These are phyloP conservation scores for Eospalax fontanierii DNA, from an alignment of 2,797 vertebrate genomes.

Conservation along the genomic window DNA sequence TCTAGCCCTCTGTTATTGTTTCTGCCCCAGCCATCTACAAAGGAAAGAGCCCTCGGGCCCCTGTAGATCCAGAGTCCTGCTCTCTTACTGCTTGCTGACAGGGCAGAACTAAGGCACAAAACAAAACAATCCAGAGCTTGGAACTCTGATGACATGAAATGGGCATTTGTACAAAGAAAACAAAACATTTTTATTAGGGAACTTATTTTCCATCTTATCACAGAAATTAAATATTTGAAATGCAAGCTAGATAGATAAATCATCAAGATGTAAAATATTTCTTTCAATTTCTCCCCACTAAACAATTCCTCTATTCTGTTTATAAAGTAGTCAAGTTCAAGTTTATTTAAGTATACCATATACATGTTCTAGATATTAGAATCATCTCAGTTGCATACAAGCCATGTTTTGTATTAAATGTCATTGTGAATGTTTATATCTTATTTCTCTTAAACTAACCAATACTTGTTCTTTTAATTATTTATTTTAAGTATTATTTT, in stretches of 20 bases:
- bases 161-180: constrained; percentile 41
- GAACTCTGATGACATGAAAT: constrained; percentile 36
- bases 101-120: constrained; percentile 58
- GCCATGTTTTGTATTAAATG: neutral
- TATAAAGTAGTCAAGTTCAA: constrained; percentile 32
- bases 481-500: neutral
- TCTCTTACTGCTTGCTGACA: constrained; percentile 50
- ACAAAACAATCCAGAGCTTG: neutral
- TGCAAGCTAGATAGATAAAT: constrained; percentile 62
- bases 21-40: constrained; percentile 46
- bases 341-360: neutral
- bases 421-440: neutral
- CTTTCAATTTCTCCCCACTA: constrained; percentile 30
- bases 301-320: neutral
- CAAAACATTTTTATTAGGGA: neutral
- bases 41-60: constrained; percentile 47
- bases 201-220: constrained; percentile 48
- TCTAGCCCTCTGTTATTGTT: neutral
- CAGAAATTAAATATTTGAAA: constrained; percentile 68
- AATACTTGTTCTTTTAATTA: neutral
- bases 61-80: constrained; percentile 30
- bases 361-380: neutral
- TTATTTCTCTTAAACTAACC: neutral
- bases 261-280: constrained; percentile 42
- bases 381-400: constrained; percentile 20